Evolutionary conservation across 2,888 invertebrate genomes (phyloP).

Genomic region (Marasmarcha lunaedactyla): DNA sequence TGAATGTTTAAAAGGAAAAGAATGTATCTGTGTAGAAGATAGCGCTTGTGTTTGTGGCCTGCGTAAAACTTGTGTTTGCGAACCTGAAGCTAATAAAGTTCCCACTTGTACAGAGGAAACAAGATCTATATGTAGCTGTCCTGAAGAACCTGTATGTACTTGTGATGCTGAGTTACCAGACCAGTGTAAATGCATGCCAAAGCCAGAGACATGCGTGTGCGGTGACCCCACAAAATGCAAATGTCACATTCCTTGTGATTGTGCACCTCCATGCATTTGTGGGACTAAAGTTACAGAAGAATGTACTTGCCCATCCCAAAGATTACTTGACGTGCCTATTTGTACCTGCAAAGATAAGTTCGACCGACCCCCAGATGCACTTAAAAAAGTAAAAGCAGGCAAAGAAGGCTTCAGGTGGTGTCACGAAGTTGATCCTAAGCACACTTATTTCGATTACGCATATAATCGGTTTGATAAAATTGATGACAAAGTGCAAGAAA

Average conservation of each 20-base stretch:
- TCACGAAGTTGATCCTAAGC: constrained; percentile 45
- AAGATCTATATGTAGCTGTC: constrained; percentile 36
- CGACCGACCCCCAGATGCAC: constrained; percentile 14
- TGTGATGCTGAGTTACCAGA: constrained; percentile 23
- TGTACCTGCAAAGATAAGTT: constrained; percentile 35
- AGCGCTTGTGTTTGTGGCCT: constrained; percentile 36
- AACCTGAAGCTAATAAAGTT: constrained; percentile 20
- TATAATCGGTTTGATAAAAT: constrained; percentile 46
- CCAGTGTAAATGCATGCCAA: constrained; percentile 36
- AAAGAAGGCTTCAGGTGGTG: constrained; percentile 57
- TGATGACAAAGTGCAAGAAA: constrained; percentile 24
- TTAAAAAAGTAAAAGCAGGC: constrained; percentile 27
- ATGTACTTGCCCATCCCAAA: background rate
- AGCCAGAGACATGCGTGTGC: constrained; percentile 32
- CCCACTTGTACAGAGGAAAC: constrained; percentile 27
- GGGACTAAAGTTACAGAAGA: constrained; percentile 20
- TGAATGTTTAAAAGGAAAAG: constrained; percentile 32
- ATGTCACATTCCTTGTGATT: constrained; percentile 39
- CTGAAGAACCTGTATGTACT: constrained; percentile 25
- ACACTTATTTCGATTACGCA: constrained; percentile 52
- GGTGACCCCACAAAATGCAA: constrained; percentile 40
- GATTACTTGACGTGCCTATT: constrained; percentile 1
- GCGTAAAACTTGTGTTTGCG: constrained; percentile 37
- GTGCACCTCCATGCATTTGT: constrained; percentile 41
- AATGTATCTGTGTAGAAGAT: constrained; percentile 31